A percentile compares a stretch with the other conserved stretches of the same genome.
These are phyloP conservation scores for Phlogophora meticulosa DNA, from an alignment of 2,888 invertebrate genomes.

Conservation along the genomic window DNA sequence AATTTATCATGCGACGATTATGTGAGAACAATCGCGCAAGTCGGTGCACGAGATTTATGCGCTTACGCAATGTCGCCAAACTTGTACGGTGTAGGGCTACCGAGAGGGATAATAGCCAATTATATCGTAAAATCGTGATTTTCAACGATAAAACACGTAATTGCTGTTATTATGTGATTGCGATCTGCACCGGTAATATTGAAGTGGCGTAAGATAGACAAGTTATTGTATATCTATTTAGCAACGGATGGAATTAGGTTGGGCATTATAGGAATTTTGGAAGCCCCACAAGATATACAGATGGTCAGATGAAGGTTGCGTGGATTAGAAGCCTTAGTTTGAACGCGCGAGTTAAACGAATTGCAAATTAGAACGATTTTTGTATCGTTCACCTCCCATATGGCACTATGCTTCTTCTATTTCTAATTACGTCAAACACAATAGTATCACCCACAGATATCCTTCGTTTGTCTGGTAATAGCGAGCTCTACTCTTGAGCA, in stretches of 20 bases:
- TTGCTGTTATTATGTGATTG: conserved; percentile 36
- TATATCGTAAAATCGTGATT: conserved; percentile 56
- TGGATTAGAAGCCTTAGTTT: too few relatives aligned
- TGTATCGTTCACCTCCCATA: too few relatives aligned
- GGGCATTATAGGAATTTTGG: neutral
- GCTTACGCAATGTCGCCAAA: conserved; percentile 54
- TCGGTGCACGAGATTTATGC: conserved; percentile 59
- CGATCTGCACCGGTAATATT: conserved; percentile 24
- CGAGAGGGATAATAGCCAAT: conserved; percentile 53
- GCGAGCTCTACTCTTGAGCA: too few relatives aligned
- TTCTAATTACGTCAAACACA: too few relatives aligned
- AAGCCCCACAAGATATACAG: conserved; percentile 8
- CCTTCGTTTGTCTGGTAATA: too few relatives aligned
- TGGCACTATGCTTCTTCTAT: too few relatives aligned
- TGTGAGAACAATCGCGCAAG: conserved; percentile 65
- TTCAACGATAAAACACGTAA: conserved; percentile 55
- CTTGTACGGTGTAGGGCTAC: conserved; percentile 52
- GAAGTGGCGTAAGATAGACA: conserved; percentile 34
- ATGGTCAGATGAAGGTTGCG: neutral
- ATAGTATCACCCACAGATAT: too few relatives aligned
- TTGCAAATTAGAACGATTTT: too few relatives aligned
- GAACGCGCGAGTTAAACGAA: too few relatives aligned
- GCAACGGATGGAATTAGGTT: conserved; percentile 15
- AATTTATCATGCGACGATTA: conserved; percentile 64
- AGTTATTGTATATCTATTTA: conserved; percentile 29